Conservation (phyloP, 2,888 invertebrate genomes). For the Nowickia ferox region DNA sequence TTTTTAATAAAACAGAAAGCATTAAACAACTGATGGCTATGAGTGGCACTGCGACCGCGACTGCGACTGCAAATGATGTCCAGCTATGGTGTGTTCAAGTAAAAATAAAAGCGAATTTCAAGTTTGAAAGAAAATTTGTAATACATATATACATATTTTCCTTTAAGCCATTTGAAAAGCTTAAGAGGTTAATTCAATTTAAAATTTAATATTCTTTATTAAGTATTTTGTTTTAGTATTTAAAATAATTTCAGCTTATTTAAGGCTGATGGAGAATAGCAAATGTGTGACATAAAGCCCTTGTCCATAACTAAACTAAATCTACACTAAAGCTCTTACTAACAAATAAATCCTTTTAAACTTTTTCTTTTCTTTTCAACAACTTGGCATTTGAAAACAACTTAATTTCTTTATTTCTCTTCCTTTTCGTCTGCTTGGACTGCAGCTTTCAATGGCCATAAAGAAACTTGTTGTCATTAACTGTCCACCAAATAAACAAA, state of each 20-base stretch:
- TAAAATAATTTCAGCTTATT: slow-evolving; percentile 38
- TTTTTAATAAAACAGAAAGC: slow-evolving; percentile 1
- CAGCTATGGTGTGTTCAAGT: neutral
- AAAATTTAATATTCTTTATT: neutral
- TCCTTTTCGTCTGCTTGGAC: slow-evolving; percentile 20
- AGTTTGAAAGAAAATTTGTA: neutral
- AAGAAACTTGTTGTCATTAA: slow-evolving; percentile 69
- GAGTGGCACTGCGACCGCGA: neutral
- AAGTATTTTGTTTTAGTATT: slow-evolving; percentile 49
- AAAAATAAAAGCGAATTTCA: neutral
- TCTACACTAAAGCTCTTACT: slow-evolving; percentile 47
- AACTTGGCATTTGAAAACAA: slow-evolving; percentile 51
- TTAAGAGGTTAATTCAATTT: slow-evolving; percentile 33
- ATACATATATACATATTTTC: slow-evolving; percentile 6
- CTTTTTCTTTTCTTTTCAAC: slow-evolving; percentile 49
- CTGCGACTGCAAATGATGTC: slow-evolving; percentile 48
- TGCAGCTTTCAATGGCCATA: slow-evolving; percentile 40
- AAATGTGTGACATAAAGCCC: slow-evolving; percentile 58
- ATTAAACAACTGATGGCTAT: slow-evolving; percentile 6
- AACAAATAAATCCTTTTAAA: slow-evolving; percentile 59
- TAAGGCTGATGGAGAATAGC: slow-evolving; percentile 14
- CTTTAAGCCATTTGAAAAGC: slow-evolving; percentile 40
- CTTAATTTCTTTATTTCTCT: slow-evolving; percentile 41
- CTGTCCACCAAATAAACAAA: slow-evolving; percentile 63
- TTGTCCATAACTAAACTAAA: slow-evolving; percentile 50